Conservation (phyloP, 2,113 vertebrate species). For the Crotophaga sulcirostris region DNA sequence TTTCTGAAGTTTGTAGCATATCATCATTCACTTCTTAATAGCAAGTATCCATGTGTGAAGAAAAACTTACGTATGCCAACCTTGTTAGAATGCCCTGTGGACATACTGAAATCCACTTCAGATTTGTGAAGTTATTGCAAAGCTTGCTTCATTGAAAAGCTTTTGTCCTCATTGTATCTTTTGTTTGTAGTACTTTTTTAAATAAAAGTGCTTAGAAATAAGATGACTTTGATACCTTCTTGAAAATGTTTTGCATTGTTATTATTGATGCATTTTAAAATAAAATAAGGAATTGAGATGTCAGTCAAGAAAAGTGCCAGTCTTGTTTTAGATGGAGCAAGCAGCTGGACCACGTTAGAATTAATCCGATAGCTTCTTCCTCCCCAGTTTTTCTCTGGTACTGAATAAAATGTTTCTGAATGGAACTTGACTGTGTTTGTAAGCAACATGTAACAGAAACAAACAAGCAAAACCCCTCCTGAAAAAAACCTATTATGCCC, state of each 20-base stretch:
- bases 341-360: not conserved
- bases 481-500: not conserved
- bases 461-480: not conserved
- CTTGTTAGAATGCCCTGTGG: rapidly evolving
- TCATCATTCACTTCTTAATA: rapidly evolving
- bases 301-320: not conserved
- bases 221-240: not conserved
- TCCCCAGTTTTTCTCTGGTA: not conserved
- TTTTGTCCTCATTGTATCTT: not conserved
- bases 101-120: not conserved
- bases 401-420: not conserved
- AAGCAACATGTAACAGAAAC: not conserved
- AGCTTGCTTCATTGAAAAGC: not conserved
- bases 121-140: not conserved
- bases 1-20: not conserved
- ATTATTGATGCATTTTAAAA: not conserved
- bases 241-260: not conserved
- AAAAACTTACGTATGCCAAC: not conserved
- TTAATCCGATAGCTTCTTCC: not conserved
- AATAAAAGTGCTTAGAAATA: not conserved
- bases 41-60: not conserved
- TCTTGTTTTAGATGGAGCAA: not conserved
- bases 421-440: not conserved
- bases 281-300: not conserved
- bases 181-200: not conserved